A percentile compares a stretch with the other conserved stretches of the same genome.
Evolutionary conservation across 2,797 vertebrate genomes (phyloP).

Genomic region (Hybognathus amarus): DNA sequence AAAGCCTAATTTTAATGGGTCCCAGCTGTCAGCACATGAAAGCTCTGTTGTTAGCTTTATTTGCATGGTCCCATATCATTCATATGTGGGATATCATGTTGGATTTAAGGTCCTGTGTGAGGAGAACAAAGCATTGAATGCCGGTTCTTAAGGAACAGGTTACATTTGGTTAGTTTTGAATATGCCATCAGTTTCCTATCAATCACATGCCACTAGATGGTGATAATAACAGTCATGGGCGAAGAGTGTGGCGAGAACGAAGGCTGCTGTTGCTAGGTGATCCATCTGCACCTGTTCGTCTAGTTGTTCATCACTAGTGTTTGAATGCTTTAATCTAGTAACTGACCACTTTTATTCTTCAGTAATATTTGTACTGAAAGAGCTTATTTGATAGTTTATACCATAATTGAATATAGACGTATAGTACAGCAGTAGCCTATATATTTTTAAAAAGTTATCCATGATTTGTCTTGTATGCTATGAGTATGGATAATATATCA

Average conservation of each 20-base stretch:
- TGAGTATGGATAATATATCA: too few relatives aligned
- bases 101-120: background rate
- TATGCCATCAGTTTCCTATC: background rate
- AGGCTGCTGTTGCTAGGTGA: conserved; percentile 79
- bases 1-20: conserved; percentile 24
- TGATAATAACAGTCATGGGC: conserved; percentile 64
- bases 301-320: background rate
- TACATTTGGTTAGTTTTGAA: background rate
- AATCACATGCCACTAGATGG: conserved; percentile 69
- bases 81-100: conserved; percentile 18
- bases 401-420: too few relatives aligned
- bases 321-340: background rate
- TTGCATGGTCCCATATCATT: background rate
- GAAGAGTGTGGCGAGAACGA: conserved; percentile 53
- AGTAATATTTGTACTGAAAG: background rate
- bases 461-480: too few relatives aligned
- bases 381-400: background rate
- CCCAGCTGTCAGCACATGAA: conserved; percentile 7
- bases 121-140: background rate
- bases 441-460: background rate
- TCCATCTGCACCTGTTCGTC: conserved; percentile 46
- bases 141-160: background rate
- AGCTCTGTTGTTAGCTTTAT: background rate
- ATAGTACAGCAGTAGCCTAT: background rate
- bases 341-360: background rate